phyloP scores from a whole-genome alignment of 2,113 vertebrate genomes.

The Ifrita kowaldi region DNA sequence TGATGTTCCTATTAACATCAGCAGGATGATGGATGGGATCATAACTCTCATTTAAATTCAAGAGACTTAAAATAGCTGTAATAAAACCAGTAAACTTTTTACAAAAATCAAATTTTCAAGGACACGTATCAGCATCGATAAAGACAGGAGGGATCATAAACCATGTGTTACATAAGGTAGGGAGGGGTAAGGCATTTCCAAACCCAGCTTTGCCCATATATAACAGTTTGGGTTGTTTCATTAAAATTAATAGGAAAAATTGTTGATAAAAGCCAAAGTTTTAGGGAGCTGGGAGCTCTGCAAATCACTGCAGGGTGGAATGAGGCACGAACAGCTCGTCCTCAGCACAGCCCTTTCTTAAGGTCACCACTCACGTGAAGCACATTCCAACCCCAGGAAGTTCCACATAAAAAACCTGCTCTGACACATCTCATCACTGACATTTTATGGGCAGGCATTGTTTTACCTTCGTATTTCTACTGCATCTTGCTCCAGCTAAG shows the following conservation, averaged over 20 bases:
- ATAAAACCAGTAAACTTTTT: constrained; percentile 31
- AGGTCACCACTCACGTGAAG: neutral
- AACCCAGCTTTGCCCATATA: neutral
- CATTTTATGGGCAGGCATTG: neutral
- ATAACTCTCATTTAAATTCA: constrained; percentile 16
- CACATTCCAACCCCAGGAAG: neutral
- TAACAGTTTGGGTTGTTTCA: neutral
- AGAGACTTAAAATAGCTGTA: constrained; percentile 16
- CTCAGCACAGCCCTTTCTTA: neutral
- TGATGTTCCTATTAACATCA: neutral
- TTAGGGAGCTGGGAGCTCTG: neutral
- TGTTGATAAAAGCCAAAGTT: neutral
- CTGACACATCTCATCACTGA: neutral
- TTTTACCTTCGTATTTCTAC: neutral
- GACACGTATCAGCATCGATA: neutral
- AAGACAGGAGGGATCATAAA: neutral
- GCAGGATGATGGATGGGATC: neutral
- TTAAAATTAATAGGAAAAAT: neutral
- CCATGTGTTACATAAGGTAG: neutral
- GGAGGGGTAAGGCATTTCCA: neutral
- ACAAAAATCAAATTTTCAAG: constrained; percentile 13
- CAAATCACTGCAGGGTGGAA: neutral
- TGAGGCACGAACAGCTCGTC: rapidly evolving
- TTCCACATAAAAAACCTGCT: neutral
- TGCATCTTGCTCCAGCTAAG: neutral